phyloP scores from a whole-genome alignment of 64 coral and sea anemone genomes.

The Actinia equina region DNA sequence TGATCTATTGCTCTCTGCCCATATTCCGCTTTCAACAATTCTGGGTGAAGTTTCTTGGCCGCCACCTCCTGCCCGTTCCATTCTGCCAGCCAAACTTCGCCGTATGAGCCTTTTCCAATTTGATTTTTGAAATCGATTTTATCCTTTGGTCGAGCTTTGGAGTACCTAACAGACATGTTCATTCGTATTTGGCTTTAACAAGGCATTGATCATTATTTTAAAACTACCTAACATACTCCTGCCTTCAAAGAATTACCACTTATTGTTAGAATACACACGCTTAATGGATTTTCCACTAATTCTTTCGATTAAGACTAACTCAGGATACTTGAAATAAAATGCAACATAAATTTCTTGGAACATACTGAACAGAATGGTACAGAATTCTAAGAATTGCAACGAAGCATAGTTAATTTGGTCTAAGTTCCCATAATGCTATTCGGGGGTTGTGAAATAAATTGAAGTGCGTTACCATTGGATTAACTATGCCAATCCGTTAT shows the following conservation, averaged over 20 bases:
- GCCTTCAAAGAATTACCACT: too few species aligned
- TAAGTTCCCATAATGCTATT: background rate
- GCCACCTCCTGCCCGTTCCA: slow-evolving; percentile 33
- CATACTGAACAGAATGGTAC: too few species aligned
- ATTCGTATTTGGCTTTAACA: too few species aligned
- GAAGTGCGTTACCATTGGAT: too few species aligned
- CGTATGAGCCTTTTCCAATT: slow-evolving; percentile 33
- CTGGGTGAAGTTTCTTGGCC: slow-evolving; percentile 17
- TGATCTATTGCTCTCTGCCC: background rate
- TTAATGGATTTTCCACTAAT: background rate
- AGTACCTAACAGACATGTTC: too few species aligned
- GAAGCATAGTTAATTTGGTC: background rate
- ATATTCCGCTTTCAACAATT: slow-evolving; percentile 10
- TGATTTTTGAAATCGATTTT: too few species aligned
- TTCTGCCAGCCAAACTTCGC: slow-evolving; percentile 41
- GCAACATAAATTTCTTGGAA: too few species aligned
- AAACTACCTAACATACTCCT: too few species aligned
- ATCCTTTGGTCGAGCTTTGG: too few species aligned
- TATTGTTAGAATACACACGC: too few species aligned
- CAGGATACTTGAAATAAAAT: background rate
- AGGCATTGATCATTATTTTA: too few species aligned
- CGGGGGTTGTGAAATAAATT: background rate
- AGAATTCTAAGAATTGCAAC: background rate
- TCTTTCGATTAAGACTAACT: background rate
- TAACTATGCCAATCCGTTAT: too few species aligned